Evolutionary conservation across 2,113 vertebrate species (phyloP), one percentile per base, ranked within the genome.

Genomic region (Ceyx melanurus): DNA sequence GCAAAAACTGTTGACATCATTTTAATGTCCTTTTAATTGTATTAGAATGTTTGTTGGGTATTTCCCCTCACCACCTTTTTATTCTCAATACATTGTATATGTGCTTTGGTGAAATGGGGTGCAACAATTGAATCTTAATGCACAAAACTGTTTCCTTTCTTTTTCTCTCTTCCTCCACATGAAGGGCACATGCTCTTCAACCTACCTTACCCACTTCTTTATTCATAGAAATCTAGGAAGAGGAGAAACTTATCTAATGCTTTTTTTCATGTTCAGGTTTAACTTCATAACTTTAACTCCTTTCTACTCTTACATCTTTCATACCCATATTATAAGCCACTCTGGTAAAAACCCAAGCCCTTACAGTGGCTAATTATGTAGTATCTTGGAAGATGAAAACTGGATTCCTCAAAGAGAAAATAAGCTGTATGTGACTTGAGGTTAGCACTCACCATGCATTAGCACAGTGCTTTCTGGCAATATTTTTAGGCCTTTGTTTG

Each of bases 41-140:
- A 72, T 82, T 78, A 10, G 28, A 78, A 46, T 57, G 25, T 31
- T 75, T 53, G 15, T 11, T 11, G 22, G 11, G 6, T 45, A 9
- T 62, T 83, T 57, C 20, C 0, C 5, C 15, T 21, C 23, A 19
- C 6, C 11, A 10, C 2, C 29, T 6, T 42, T 3, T 80, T 64
- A 5, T 56, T 86, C 40, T 66, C 35, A 66, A 1, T 73, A 65
- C 43, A 14, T 72, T 43, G 12, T 33, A 2, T 4, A 0, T 54
- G 53, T 0, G 0, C 10, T 3, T 58, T 33, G 16, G 4, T 89
- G 37, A 90, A 74, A 46, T 51, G 33, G 5, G 3, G 21, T 81
- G 61, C 65, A 45, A 33, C 40, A 18, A 3, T 11, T 78, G 25
- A 82, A 25, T 84, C 19, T 11, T 81, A 50, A 2, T 14, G 40